phyloP scores from a whole-genome alignment of 2,888 invertebrate species.

The Ormia ochracea region DNA sequence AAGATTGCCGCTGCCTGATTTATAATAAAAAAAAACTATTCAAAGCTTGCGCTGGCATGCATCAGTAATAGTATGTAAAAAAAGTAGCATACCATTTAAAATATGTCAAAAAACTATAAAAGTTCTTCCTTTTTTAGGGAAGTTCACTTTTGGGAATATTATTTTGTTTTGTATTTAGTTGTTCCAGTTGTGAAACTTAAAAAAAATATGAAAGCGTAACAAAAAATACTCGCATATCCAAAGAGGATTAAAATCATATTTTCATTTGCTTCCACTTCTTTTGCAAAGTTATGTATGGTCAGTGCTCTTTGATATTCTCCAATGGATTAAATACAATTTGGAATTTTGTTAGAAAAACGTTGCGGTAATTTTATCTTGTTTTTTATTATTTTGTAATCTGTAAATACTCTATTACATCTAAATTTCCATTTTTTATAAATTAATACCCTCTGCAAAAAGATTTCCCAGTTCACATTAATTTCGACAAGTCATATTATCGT shows the following conservation, averaged over 20 bases:
- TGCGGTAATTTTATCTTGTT: not conserved
- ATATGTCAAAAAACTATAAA: slow-evolving; percentile 61
- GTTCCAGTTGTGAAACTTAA: slow-evolving; percentile 18
- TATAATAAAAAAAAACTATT: slow-evolving; percentile 16
- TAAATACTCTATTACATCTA: slow-evolving; percentile 41
- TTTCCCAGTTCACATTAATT: not conserved
- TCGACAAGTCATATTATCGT: slow-evolving; percentile 65
- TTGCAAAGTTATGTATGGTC: slow-evolving; percentile 15
- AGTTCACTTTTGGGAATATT: slow-evolving; percentile 57
- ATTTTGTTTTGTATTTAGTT: slow-evolving; percentile 12
- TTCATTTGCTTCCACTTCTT: slow-evolving; percentile 24
- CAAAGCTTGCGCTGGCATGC: slow-evolving; percentile 18
- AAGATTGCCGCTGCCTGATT: not conserved
- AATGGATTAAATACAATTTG: slow-evolving; percentile 31
- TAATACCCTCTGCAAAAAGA: slow-evolving; percentile 15
- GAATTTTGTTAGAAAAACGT: not conserved
- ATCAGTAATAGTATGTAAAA: slow-evolving; percentile 26
- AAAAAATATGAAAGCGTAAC: slow-evolving; percentile 38
- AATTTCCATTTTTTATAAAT: slow-evolving; percentile 21
- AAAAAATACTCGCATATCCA: slow-evolving; percentile 46
- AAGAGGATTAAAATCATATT: slow-evolving; percentile 37
- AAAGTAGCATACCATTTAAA: slow-evolving; percentile 58
- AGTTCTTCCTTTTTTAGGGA: slow-evolving; percentile 36
- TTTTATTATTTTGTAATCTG: slow-evolving; percentile 48
- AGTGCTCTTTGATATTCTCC: slow-evolving; percentile 10